Evolutionary conservation across 2,113 vertebrate species (phyloP), one percentile per base, ranked within the genome.

Genomic region (Orcinus orca): DNA sequence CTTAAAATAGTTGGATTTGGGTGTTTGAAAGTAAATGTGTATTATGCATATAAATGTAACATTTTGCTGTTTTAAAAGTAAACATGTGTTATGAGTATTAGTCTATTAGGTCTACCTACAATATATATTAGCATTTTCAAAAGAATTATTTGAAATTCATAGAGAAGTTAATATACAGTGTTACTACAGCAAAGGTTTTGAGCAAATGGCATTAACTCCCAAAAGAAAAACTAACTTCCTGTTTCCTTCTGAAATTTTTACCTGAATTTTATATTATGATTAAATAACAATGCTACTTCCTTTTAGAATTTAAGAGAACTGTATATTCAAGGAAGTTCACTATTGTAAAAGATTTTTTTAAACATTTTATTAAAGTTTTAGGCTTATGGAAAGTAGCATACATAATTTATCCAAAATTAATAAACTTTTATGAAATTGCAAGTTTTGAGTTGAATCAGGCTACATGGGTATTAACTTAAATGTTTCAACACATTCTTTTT

Each of bases 261-360:
- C 26, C 20, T n/a, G 33, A 60, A 82, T 86, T 94, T 89, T 87
- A 70, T 65, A 73, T 76, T 94, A 67, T 33, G 50, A 79, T 94
- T 41, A 89, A 88, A 92, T 25, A 96, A 26, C 33, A 77, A 31
- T 81, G 7, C 50, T 73, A 1, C 81, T 86, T 95, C 21, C 58
- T 90, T 73, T 71, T 65, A 94, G 50, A 15, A 80, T 85, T 93
- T 95, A 95, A 95, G 25, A 93, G 31, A 92, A 82, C 23, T 81
- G 2, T 68, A 3, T 86, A 76, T 89, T 94, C 71, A 50, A 89
- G 76, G 6, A 93, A 80, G 53, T 87, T 87, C n/a, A 55, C 31
- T 36, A 18, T 79, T 95, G 1, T 50, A 84, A 41, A n/a, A 94
- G 29, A 36, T 92, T 80, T 71, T 81, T 89, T 7, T 7, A 92